phyloP scores from a whole-genome alignment of 2,888 invertebrate species.

The Proisotoma minuta region DNA sequence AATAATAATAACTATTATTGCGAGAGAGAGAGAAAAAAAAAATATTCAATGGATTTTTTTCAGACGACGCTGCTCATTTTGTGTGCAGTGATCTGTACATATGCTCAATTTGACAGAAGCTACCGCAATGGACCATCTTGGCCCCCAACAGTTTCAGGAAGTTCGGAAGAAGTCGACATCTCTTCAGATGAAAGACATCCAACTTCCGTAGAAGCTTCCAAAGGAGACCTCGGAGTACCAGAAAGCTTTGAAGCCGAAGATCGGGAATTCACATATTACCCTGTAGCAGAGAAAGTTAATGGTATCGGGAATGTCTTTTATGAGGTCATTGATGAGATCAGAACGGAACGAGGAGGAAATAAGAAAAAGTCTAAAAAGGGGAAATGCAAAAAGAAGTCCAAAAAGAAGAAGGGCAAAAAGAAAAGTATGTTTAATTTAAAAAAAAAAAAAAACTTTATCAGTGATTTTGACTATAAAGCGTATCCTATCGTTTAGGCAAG shows the following conservation, averaged over 20 bases:
- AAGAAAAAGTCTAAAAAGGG: neutral
- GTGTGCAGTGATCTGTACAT: neutral
- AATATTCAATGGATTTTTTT: neutral
- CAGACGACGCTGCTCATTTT: slow-evolving; percentile 4
- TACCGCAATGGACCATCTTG: neutral
- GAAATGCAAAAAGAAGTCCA: neutral
- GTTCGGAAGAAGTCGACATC: slow-evolving; percentile 3
- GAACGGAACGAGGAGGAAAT: neutral
- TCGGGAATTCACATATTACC: slow-evolving; percentile 7
- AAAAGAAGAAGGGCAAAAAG: neutral
- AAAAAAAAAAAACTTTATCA: neutral
- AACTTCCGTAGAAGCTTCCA: neutral
- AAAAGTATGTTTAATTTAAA: neutral
- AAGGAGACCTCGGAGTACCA: slow-evolving; percentile 8
- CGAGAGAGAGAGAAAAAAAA: no score
- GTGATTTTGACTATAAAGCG: neutral
- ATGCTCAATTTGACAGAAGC: neutral
- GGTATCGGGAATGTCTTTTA: slow-evolving; percentile 1
- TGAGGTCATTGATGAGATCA: slow-evolving; percentile 2
- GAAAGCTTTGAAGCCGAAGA: slow-evolving; percentile 9
- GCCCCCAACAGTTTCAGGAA: neutral
- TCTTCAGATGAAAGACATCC: slow-evolving; percentile 3
- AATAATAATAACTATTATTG: neutral
- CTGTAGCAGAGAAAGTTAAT: slow-evolving; percentile 7
- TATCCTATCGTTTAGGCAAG: neutral